Percentiles rank a stretch among this genome's conserved stretches.
Evolutionary conservation across 2,888 invertebrate genomes (phyloP).

Genomic region (Phoenoteleia sp.): DNA sequence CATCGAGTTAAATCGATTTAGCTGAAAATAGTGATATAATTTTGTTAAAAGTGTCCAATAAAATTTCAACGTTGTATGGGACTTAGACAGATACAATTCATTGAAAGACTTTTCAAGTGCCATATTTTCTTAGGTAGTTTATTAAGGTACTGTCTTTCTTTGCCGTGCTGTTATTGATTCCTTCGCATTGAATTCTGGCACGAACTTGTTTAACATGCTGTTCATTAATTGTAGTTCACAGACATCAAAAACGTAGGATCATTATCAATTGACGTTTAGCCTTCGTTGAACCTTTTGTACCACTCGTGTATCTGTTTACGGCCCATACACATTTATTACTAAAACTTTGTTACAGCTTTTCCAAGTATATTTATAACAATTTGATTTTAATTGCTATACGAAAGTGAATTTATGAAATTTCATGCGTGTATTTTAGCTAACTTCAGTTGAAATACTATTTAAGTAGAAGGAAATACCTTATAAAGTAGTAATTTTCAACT

Average conservation of each 20-base stretch:
- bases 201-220: conserved; percentile 26
- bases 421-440: too few relatives aligned
- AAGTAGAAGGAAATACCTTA: too few relatives aligned
- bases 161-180: conserved; percentile 12
- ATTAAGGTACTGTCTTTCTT: neutral
- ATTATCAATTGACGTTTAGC: conserved; percentile 41
- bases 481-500: too few relatives aligned
- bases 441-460: too few relatives aligned
- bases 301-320: neutral
- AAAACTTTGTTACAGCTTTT: neutral
- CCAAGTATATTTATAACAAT: too few relatives aligned
- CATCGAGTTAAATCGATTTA: conserved; percentile 7
- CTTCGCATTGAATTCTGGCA: conserved; percentile 2
- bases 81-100: neutral
- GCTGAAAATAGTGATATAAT: conserved; percentile 18
- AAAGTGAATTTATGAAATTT: too few relatives aligned
- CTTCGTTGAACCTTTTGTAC: conserved; percentile 25
- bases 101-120: neutral
- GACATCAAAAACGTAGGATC: conserved; percentile 29
- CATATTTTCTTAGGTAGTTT: neutral
- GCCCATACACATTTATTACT: neutral
- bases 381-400: too few relatives aligned
- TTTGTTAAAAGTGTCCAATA: too few relatives aligned
- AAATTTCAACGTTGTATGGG: conserved; percentile 2
- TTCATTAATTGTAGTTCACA: conserved; percentile 38